Evolutionary conservation across 2,113 vertebrate species (phyloP).

Genomic region (Xenus cinereus): DNA sequence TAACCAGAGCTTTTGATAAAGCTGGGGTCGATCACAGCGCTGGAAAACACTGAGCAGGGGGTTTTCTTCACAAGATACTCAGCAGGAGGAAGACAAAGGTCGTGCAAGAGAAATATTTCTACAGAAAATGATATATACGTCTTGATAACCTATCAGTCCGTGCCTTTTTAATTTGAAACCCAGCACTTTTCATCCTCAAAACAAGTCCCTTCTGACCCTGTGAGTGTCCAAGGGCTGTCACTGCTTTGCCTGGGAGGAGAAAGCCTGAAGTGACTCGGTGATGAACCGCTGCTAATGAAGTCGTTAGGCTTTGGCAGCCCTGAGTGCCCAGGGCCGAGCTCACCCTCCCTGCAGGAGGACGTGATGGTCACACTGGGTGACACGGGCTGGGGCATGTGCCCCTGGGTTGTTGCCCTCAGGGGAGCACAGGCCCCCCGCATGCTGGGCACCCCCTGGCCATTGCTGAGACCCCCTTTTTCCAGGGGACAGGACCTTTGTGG

Average conservation of each 20-base stretch:
- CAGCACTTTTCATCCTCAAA: neutral
- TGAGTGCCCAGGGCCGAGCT: neutral
- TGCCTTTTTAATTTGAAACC: neutral
- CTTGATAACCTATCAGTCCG: neutral
- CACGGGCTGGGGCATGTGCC: accelerated
- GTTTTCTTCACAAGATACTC: neutral
- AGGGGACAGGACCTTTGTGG: neutral
- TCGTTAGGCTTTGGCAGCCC: neutral
- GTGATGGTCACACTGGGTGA: neutral
- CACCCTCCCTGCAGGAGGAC: too few relatives aligned
- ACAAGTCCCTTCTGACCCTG: neutral
- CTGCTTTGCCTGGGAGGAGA: neutral
- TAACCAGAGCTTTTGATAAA: neutral
- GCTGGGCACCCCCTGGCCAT: too few relatives aligned
- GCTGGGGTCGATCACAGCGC: neutral
- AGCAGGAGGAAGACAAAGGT: neutral
- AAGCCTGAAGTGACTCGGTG: neutral
- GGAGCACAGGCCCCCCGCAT: accelerated
- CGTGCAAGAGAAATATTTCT: neutral
- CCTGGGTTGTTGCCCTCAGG: neutral
- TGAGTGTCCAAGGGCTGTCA: neutral
- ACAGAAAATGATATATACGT: neutral
- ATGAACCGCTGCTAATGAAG: neutral
- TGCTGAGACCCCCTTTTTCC: neutral
- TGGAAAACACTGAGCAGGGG: neutral